A percentile compares a stretch with the other conserved stretches of the same genome.
These are phyloP conservation scores for Molorchus minor DNA, from an alignment of 2,888 invertebrate genomes.

Conservation along the genomic window DNA sequence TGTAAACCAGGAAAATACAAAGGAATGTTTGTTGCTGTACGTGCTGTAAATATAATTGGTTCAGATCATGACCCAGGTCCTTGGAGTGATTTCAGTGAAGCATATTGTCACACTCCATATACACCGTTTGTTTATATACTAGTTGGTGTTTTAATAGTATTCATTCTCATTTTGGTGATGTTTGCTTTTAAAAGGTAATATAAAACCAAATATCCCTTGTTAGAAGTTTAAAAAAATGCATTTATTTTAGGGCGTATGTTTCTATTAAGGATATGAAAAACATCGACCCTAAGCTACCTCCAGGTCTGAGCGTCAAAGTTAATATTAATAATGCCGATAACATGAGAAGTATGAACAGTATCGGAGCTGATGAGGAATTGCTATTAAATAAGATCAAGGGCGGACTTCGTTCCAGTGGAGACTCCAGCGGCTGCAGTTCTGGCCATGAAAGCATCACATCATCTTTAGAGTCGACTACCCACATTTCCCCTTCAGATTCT, in stretches of 20 bases:
- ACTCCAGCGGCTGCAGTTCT: slow-evolving; percentile 68
- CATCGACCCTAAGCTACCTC: slow-evolving; percentile 74
- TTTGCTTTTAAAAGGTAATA: slow-evolving; percentile 27
- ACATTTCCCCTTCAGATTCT: slow-evolving; percentile 63
- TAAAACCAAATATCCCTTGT: neutral
- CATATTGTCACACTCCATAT: neutral
- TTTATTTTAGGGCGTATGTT: slow-evolving; percentile 68
- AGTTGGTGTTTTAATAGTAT: slow-evolving; percentile 11
- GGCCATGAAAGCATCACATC: slow-evolving; percentile 68
- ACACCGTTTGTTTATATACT: neutral
- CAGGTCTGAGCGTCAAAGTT: slow-evolving; percentile 61
- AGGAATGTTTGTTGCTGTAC: slow-evolving; percentile 51
- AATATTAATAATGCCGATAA: neutral
- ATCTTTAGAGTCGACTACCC: slow-evolving; percentile 65
- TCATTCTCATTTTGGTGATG: slow-evolving; percentile 31
- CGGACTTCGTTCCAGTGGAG: slow-evolving; percentile 52
- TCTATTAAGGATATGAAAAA: slow-evolving; percentile 72
- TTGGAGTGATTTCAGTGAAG: slow-evolving; percentile 53
- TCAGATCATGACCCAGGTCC: slow-evolving; percentile 50
- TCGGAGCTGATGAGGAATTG: slow-evolving; percentile 54
- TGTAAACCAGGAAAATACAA: slow-evolving; percentile 49
- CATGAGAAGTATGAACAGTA: neutral
- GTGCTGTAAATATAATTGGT: slow-evolving; percentile 56
- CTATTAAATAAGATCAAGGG: slow-evolving; percentile 35
- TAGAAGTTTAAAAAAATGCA: no score